phyloP scores from a whole-genome alignment of 2,113 vertebrate species.

The Ptilorrhoa leucosticta region DNA sequence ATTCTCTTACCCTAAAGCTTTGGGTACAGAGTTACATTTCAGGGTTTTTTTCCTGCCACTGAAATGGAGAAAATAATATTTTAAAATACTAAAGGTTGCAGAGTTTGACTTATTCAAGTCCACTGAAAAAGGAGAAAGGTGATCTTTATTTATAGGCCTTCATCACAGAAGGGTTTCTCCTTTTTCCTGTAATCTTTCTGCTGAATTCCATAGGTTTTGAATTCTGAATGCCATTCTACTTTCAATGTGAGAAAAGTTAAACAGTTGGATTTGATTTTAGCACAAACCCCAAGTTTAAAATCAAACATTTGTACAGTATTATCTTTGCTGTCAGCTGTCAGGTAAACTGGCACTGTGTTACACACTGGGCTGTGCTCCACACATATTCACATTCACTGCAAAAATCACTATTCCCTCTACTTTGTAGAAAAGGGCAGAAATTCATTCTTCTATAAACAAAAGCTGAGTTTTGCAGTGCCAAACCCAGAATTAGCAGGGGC shows the following conservation, averaged over 20 bases:
- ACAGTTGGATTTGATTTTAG: not conserved
- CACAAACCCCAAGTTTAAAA: not conserved
- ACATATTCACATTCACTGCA: not conserved
- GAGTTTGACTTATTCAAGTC: not conserved
- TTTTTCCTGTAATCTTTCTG: not conserved
- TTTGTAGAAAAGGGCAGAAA: not conserved
- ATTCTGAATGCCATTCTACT: not conserved
- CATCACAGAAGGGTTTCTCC: not conserved
- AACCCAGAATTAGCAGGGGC: not conserved
- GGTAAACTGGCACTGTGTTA: not conserved
- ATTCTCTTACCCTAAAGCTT: not conserved
- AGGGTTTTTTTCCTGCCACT: not conserved
- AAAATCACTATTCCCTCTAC: not conserved
- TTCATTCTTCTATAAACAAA: not conserved
- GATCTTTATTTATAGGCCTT: not conserved
- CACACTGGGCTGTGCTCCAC: not conserved
- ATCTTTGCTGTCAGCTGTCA: not conserved
- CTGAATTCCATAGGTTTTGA: not conserved
- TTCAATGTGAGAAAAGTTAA: rapidly evolving
- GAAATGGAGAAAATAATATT: not conserved
- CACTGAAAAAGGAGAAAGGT: not conserved
- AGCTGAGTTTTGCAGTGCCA: not conserved
- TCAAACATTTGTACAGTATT: rapidly evolving
- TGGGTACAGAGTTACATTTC: not conserved
- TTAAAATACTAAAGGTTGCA: not conserved